Percentiles rank a stretch among this genome's conserved stretches.
Conservation (phyloP, 2,888 invertebrate species). For the Conus canariensis region DNA sequence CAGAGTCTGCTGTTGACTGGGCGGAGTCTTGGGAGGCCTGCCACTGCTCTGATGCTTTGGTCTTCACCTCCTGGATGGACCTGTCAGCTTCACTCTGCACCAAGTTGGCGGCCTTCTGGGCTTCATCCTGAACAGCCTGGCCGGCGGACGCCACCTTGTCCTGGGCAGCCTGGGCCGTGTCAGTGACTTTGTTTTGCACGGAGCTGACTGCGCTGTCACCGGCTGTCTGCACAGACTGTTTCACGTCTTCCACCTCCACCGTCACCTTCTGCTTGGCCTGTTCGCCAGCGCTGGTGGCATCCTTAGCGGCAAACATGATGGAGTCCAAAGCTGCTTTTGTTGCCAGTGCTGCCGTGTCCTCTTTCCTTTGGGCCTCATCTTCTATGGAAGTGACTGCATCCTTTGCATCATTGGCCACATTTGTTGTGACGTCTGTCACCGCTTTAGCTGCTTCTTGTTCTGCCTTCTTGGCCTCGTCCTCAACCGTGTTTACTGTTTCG, state of each 20-base stretch:
- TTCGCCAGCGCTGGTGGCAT: neutral
- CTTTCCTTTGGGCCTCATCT: constrained; percentile 40
- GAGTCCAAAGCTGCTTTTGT: neutral
- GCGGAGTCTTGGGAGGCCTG: constrained; percentile 37
- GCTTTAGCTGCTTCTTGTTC: neutral
- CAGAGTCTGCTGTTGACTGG: neutral
- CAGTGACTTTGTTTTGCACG: neutral
- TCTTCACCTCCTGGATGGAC: neutral
- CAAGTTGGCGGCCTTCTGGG: constrained; percentile 23
- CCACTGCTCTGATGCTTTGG: neutral
- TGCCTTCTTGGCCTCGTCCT: neutral
- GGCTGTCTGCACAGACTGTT: constrained; percentile 2
- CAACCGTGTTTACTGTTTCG: neutral
- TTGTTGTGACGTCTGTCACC: neutral
- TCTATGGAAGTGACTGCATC: neutral
- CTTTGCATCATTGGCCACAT: neutral
- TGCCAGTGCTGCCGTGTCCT: neutral
- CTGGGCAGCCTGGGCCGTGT: neutral
- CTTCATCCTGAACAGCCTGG: neutral
- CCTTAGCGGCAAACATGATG: neutral
- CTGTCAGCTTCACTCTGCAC: constrained; percentile 7
- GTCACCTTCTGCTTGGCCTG: constrained; percentile 33
- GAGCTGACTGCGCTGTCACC: neutral
- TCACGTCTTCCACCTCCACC: constrained; percentile 15
- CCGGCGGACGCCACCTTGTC: neutral